A percentile compares a stretch with the other conserved stretches of the same genome.
Conservation (phyloP, 2,797 vertebrate genomes). For the Crypturellus tataupa region DNA sequence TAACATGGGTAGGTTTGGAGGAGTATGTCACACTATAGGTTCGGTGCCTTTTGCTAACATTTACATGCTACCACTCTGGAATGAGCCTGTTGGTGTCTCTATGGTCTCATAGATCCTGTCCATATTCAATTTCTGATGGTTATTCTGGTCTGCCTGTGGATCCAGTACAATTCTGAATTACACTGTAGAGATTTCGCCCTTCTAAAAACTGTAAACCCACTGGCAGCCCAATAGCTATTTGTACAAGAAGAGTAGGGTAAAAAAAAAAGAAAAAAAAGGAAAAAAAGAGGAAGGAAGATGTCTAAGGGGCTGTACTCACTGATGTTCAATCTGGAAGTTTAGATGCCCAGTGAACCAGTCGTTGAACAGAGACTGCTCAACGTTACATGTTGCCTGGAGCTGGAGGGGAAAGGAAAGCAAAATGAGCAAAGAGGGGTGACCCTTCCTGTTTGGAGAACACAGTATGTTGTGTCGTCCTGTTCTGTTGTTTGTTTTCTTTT, state of each 20-base stretch:
- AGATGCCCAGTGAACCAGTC: slow-evolving; percentile 85
- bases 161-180: neutral
- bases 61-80: neutral
- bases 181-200: neutral
- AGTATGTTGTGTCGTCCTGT: neutral
- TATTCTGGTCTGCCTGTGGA: neutral
- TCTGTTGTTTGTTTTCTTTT: neutral
- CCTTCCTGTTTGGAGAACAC: neutral
- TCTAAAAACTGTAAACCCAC: neutral
- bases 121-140: neutral
- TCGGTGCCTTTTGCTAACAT: neutral
- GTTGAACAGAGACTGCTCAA: slow-evolving; percentile 81
- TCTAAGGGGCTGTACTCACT: slow-evolving; percentile 69
- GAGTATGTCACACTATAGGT: neutral
- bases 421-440: neutral
- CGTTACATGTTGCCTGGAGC: slow-evolving; percentile 80
- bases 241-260: neutral
- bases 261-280: too few species aligned
- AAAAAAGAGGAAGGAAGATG: neutral
- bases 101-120: neutral
- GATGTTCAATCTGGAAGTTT: slow-evolving; percentile 85
- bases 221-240: neutral
- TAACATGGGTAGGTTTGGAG: neutral
- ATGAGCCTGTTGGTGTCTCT: neutral
- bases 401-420: neutral